Evolutionary conservation across 1,140 invertebrate genomes (phyloP).

Genomic region (Mylabris phalerata): DNA sequence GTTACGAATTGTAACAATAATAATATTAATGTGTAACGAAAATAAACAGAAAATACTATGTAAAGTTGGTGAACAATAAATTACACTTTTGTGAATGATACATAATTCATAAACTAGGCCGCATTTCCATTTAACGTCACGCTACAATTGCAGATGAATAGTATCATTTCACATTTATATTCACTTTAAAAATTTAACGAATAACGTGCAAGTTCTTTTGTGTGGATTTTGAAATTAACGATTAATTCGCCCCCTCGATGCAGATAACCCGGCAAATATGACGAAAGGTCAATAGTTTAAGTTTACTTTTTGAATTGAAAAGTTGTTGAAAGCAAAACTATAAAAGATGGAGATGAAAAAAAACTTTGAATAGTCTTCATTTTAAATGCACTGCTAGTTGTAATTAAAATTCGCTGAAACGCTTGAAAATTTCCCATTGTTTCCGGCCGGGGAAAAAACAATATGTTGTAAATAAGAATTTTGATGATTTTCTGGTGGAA

Average conservation of each 20-base stretch:
- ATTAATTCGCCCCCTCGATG: not conserved
- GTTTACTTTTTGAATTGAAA: not conserved
- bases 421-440: not conserved
- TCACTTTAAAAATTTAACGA: constrained; percentile 9
- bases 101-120: constrained; percentile 14
- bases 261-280: not conserved
- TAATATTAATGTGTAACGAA: too few species aligned
- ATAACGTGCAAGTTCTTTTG: not conserved
- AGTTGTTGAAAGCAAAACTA: not conserved
- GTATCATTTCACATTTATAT: constrained; percentile 9
- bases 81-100: not conserved
- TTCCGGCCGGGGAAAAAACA: not conserved
- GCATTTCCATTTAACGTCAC: constrained; percentile 14
- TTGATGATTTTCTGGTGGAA: too few species aligned
- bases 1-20: too few species aligned
- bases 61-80: too few species aligned
- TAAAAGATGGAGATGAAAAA: too few species aligned
- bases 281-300: not conserved
- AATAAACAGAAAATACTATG: too few species aligned
- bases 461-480: too few species aligned
- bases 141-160: constrained; percentile 6
- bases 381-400: too few species aligned
- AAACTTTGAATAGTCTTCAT: too few species aligned
- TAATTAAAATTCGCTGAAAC: too few species aligned
- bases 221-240: not conserved